Conservation (phyloP, 2,113 vertebrate genomes). For the Sebastes schlegelii region DNA sequence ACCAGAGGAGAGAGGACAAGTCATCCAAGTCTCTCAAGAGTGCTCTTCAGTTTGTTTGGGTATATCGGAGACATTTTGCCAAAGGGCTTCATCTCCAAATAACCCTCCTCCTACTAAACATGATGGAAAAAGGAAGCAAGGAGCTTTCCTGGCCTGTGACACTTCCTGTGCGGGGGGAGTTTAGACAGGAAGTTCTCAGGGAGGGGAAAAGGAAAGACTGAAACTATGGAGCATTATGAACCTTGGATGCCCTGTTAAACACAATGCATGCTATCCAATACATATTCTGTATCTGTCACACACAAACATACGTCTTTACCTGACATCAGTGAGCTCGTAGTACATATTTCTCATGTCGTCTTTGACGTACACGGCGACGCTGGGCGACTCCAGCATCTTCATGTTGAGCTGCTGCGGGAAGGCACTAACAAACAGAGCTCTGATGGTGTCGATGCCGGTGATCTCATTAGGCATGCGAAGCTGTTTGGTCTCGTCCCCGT, state of each 20-base stretch:
- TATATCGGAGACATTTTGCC: constrained; percentile 5
- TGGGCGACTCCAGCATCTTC: constrained; percentile 96
- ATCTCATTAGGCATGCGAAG: constrained; percentile 98
- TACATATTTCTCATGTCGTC: constrained; percentile 97
- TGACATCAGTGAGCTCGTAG: constrained; percentile 94
- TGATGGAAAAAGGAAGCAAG: constrained; percentile 39
- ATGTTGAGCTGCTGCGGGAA: constrained; percentile 97
- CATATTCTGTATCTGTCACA: background rate
- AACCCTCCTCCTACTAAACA: constrained; percentile 21
- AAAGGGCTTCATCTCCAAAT: background rate
- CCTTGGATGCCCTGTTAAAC: background rate
- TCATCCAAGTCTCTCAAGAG: constrained; percentile 1
- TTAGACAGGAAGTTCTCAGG: constrained; percentile 27
- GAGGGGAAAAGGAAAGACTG: constrained; percentile 12
- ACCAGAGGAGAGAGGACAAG: constrained; percentile 12
- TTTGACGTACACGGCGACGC: constrained; percentile 95
- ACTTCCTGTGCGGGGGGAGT: constrained; percentile 48
- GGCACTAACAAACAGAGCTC: constrained; percentile 98
- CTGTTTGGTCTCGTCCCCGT: constrained; percentile 96
- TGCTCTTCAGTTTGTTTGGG: constrained; percentile 4
- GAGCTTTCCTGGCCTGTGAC: constrained; percentile 40
- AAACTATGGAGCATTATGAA: background rate
- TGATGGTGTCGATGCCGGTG: constrained; percentile 94
- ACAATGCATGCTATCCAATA: background rate
- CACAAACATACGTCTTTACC: constrained; percentile 76